Evolutionary conservation across 2,797 vertebrate species (phyloP), one percentile per base, ranked within the genome.

Genomic region (Ctenopoma kingsleyae): DNA sequence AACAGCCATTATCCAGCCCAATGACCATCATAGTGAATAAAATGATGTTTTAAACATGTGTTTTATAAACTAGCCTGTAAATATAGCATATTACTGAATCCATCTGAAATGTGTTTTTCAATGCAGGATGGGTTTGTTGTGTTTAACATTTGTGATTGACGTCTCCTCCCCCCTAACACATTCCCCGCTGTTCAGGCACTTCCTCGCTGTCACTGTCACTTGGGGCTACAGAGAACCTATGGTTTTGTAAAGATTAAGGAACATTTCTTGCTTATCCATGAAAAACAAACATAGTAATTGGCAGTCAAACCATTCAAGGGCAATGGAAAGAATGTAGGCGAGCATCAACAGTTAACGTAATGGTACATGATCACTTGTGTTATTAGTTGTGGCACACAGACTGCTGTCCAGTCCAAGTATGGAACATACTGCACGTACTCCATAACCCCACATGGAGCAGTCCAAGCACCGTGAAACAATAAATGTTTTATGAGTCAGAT

Each of bases 211-310:
- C 79, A 56, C 78, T 81, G 78, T 74, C 47, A 53, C 65, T 63
- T 12, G 6, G 50, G 40, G 70, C 67, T 69, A 50, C 65, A 76
- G 71, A 82, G 75, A 66, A 82, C 63, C 64, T 53, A 56, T 67
- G 66, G 73, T 68, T 85, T 87, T 71, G 38, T 62, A 38, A 79
- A 88, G 71, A 87, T 86, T 87, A 82, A 76, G 78, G 80, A 78
- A 81, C 74, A 81, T 35, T 85, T 83, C 74, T 81, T 64, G 11
- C 76, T 72, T 61, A 62, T 61, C 65, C 62, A 67, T 64, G 17
- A 54, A 89, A 82, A 89, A 80, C 79, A 89, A 90, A 87, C 69
- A 67, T 72, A 50, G 68, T 90, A 86, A 88, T 84, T 87, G 78
- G 75, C 71, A 90, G 81, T 76, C 64, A 86, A 86, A 76, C 71